Evolutionary conservation across 2,888 invertebrate species (phyloP), one percentile per base, ranked within the genome.

Genomic region (Hydroisotoma schaefferi): DNA sequence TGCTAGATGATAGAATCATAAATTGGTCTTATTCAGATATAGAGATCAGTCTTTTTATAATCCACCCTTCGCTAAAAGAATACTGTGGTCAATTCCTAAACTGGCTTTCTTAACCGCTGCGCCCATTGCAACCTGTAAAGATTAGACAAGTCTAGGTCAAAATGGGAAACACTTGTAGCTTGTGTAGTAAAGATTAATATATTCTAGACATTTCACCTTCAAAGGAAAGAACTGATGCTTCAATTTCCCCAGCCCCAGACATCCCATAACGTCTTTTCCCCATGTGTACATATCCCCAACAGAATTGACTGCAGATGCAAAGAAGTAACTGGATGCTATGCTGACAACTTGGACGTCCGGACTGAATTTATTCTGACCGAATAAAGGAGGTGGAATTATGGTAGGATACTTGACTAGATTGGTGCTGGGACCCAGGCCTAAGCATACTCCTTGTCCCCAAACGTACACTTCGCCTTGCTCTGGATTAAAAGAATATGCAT

Each of bases 401-500:
- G 85, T 82, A 0, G 97, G 95, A 61, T 78, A 79, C 0, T 77
- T 74, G 1, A 85, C 79, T 54, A 83, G 81, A 55, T 86, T 83
- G 0, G 87, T 85, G 55, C 83, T 80, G 0, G 95, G 95, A 0
- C 97, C 97, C 29, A 87, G 82, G 0, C 97, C 97, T 29, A 98
- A 79, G 56, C 94, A 81, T 18, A 28, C n/a, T 29, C 98, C 98
- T 76, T 83, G 94, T 4, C 98, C 97, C 97, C 97, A 98, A 0
- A 88, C 87, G 75, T 85, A 95, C 0, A 90, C 91, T 26, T 89
- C 82, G 0, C 94, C 93, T 64, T 84, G 78, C 60, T 88, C 92
- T 90, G 79, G n/a, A 75, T n/a, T n/a, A n/a, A n/a, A n/a, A n/a
- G n/a, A n/a, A n/a, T 33, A 33, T 15, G 33, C 8, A 33, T 33